Evolutionary conservation across 2,797 vertebrate genomes (phyloP).

Genomic region (Liasis olivaceus): DNA sequence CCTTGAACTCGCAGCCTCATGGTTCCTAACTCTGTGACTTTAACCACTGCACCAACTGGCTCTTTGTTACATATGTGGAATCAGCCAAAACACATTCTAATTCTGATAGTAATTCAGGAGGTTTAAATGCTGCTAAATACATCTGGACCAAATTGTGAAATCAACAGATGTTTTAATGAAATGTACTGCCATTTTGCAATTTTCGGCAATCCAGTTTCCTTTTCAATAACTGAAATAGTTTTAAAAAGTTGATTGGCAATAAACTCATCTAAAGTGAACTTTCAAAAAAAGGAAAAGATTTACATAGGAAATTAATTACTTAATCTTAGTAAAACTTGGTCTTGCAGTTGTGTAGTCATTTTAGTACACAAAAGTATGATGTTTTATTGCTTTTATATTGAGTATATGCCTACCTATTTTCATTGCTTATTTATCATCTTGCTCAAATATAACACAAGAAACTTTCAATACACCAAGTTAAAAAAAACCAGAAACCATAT

Average conservation of each 20-base stretch:
- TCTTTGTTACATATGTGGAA: background rate
- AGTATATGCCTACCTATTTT: constrained; percentile 34
- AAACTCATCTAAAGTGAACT: background rate
- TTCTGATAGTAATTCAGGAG: background rate
- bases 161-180: background rate
- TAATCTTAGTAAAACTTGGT: background rate
- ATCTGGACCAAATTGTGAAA: background rate
- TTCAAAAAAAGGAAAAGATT: background rate
- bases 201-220: background rate
- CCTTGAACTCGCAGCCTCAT: background rate
- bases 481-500: constrained; percentile 55
- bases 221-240: background rate
- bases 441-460: constrained; percentile 47
- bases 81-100: background rate
- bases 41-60: background rate
- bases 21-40: background rate
- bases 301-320: background rate
- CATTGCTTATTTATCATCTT: constrained; percentile 51
- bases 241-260: background rate
- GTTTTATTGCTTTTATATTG: constrained; percentile 44
- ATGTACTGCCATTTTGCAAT: background rate
- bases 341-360: constrained; percentile 23
- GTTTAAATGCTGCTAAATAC: background rate
- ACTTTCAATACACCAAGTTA: constrained; percentile 49
- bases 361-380: constrained; percentile 47